A percentile compares a stretch with the other conserved stretches of the same genome.
Evolutionary conservation across 1,140 invertebrate species (phyloP).

Genomic region (Drosophila albomicans): DNA sequence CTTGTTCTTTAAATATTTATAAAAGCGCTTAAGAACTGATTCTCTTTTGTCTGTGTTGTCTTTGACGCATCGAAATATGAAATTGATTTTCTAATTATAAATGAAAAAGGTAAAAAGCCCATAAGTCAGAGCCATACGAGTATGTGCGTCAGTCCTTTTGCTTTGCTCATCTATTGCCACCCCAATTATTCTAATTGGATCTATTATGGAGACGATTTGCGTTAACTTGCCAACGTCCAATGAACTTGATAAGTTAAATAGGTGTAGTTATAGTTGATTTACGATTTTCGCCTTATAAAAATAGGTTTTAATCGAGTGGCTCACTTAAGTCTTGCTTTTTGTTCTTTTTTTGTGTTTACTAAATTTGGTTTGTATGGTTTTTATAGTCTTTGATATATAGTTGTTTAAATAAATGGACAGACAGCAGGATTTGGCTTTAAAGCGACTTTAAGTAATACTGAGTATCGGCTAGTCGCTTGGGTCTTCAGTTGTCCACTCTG

Average conservation of each 20-base stretch:
- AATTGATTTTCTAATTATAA: constrained; percentile 65
- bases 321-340: no score
- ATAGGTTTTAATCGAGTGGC: no score
- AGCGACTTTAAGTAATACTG: no score
- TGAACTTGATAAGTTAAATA: background rate
- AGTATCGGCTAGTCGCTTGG: no score
- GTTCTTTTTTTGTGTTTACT: no score
- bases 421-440: no score
- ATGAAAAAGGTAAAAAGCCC: constrained; percentile 5
- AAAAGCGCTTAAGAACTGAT: constrained; percentile 34
- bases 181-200: background rate
- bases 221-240: background rate
- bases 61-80: constrained; percentile 38
- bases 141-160: constrained; percentile 7
- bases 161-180: background rate
- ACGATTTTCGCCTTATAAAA: no score
- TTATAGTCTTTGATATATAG: no score
- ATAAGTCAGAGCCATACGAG: background rate
- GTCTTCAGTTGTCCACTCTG: no score
- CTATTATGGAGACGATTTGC: background rate
- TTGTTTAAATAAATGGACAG: no score
- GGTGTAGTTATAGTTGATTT: background rate
- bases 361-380: no score
- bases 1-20: constrained; percentile 70
- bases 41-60: background rate